Conservation (phyloP, 2,113 vertebrate species). For the Cephalopterus ornatus region DNA sequence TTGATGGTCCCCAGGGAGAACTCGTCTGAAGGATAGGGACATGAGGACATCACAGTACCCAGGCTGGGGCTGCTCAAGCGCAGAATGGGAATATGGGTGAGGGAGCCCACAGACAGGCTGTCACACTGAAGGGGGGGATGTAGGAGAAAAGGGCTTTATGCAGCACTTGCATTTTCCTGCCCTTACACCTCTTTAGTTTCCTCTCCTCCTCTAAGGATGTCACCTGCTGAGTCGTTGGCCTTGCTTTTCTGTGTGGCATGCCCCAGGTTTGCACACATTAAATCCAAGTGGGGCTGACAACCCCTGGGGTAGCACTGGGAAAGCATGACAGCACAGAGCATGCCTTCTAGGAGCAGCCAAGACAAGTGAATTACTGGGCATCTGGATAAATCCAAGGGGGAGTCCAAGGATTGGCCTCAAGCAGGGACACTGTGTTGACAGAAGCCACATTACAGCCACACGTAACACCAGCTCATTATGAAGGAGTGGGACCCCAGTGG, state of each 20-base stretch:
- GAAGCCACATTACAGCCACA: background rate
- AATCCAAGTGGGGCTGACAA: background rate
- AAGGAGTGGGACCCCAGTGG: background rate
- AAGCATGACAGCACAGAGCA: background rate
- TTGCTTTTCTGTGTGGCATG: background rate
- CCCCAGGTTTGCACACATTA: background rate
- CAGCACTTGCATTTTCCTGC: accelerated
- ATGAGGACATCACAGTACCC: background rate
- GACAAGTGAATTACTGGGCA: background rate
- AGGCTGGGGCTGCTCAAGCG: background rate
- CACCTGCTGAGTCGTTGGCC: background rate
- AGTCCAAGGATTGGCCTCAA: background rate
- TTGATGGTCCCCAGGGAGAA: background rate
- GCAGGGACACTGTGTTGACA: background rate
- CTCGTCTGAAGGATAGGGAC: background rate
- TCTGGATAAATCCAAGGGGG: background rate
- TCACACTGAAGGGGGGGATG: background rate
- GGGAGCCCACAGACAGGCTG: background rate
- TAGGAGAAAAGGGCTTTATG: background rate
- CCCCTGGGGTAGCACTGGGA: background rate
- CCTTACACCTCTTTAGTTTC: background rate
- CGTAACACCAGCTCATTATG: background rate
- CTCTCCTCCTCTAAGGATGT: background rate
- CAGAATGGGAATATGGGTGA: background rate
- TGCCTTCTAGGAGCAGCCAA: background rate